Percentiles rank a stretch among this genome's conserved stretches.
Evolutionary conservation across 2,113 vertebrate species (phyloP).

Genomic region (Pogonocichla stellata): DNA sequence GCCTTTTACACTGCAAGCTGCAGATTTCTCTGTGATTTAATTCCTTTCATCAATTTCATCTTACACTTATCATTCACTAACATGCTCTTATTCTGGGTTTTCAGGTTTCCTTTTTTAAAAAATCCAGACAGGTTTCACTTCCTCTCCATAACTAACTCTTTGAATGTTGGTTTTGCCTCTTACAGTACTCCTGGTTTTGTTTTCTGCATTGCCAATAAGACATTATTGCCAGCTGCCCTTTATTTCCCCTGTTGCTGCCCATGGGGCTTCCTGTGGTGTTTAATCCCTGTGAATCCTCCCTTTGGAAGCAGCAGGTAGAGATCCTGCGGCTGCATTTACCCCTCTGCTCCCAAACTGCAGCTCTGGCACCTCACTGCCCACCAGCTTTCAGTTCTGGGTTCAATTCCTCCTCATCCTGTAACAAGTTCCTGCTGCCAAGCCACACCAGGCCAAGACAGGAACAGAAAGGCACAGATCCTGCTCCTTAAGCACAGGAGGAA

Average conservation of each 20-base stretch:
- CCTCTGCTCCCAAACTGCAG: not conserved
- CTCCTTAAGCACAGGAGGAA: not conserved
- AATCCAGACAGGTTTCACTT: conserved; percentile 9
- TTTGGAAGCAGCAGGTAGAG: not conserved
- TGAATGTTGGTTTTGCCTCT: not conserved
- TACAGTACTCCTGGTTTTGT: not conserved
- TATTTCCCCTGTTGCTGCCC: not conserved
- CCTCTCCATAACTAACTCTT: not conserved
- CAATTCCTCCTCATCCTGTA: not conserved
- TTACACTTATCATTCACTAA: not conserved
- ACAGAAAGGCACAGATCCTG: not conserved
- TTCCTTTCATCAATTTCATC: not conserved
- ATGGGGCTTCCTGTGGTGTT: not conserved
- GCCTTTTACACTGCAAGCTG: not conserved
- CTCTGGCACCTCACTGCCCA: not conserved
- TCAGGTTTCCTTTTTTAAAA: not conserved
- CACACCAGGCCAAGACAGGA: not conserved
- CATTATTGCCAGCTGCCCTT: not conserved
- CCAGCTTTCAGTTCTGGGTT: not conserved
- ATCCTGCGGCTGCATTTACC: not conserved
- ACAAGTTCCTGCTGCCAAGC: not conserved
- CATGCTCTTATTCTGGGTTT: not conserved
- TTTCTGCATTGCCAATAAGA: not conserved
- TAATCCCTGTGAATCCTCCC: not conserved
- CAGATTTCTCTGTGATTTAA: not conserved